Conservation (phyloP, 2,888 invertebrate species). For the Priocnemis perturbator region DNA sequence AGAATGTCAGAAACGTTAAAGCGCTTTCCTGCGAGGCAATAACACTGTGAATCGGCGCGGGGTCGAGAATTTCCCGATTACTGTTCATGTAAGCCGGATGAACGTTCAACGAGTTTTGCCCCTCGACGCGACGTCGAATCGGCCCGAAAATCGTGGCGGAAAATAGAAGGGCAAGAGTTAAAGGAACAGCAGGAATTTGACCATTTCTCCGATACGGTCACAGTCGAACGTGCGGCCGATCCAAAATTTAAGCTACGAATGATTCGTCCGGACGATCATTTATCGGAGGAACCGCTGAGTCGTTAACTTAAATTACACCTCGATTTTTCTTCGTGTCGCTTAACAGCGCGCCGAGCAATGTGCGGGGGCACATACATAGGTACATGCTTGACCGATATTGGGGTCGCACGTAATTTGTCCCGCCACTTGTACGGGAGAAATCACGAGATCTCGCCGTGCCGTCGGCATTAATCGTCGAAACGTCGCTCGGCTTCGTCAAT, state of each 20-base stretch:
- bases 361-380: too few relatives aligned
- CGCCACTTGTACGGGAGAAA: neutral
- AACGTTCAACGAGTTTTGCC: constrained; percentile 47
- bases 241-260: too few relatives aligned
- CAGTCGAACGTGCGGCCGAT: neutral
- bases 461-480: neutral
- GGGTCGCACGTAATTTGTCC: too few relatives aligned
- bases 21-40: constrained; percentile 39
- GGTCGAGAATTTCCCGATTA: constrained; percentile 33
- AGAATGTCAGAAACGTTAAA: constrained; percentile 28
- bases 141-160: constrained; percentile 39
- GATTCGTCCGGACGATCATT: too few relatives aligned
- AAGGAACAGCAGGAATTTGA: constrained; percentile 22
- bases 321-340: too few relatives aligned
- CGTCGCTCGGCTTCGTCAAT: too few relatives aligned
- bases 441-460: neutral
- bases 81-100: constrained; percentile 43
- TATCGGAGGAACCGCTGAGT: too few relatives aligned
- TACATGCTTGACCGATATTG: too few relatives aligned
- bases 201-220: constrained; percentile 24
- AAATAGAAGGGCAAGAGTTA: constrained; percentile 37
- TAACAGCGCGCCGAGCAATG: too few relatives aligned
- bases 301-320: too few relatives aligned
- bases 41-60: constrained; percentile 30
- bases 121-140: constrained; percentile 38